A percentile compares a stretch with the other conserved stretches of the same genome.
Evolutionary conservation across 2,797 vertebrate genomes (phyloP).

Genomic region (Notamacropus eugenii): DNA sequence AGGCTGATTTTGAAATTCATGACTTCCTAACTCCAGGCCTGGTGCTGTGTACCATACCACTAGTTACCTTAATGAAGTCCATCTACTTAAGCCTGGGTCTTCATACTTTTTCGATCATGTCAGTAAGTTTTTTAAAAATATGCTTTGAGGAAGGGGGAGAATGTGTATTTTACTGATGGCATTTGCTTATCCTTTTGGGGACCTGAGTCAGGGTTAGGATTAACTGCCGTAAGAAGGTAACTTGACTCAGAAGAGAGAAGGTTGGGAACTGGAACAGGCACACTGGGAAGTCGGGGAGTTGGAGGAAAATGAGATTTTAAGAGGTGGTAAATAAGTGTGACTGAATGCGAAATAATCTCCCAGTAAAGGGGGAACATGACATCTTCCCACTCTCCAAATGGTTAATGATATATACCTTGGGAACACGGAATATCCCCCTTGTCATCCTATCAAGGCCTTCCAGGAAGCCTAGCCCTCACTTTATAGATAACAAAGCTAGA

Average conservation of each 20-base stretch:
- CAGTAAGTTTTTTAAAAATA: too few species aligned
- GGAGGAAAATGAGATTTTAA: not conserved
- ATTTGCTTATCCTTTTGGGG: not conserved
- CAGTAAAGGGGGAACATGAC: not conserved
- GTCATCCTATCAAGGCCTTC: not conserved
- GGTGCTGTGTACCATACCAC: too few species aligned
- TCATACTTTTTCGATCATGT: too few species aligned
- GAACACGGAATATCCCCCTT: not conserved
- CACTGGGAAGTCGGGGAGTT: not conserved
- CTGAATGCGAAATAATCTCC: not conserved
- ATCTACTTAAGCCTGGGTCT: too few species aligned
- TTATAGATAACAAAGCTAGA: not conserved
- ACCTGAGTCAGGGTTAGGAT: not conserved
- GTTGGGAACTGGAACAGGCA: not conserved
- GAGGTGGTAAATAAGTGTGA: not conserved
- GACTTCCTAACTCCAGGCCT: too few species aligned
- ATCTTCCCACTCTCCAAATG: not conserved
- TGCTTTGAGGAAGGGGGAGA: too few species aligned
- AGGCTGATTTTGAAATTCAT: too few species aligned
- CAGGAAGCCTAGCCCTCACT: not conserved
- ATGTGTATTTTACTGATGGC: too few species aligned
- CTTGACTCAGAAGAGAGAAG: not conserved
- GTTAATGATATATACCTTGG: not conserved
- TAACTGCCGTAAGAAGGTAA: not conserved
- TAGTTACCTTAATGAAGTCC: too few species aligned